Base-by-base conservation (phyloP, 1,140 invertebrate species). In the Heliothis virescens region DNA sequence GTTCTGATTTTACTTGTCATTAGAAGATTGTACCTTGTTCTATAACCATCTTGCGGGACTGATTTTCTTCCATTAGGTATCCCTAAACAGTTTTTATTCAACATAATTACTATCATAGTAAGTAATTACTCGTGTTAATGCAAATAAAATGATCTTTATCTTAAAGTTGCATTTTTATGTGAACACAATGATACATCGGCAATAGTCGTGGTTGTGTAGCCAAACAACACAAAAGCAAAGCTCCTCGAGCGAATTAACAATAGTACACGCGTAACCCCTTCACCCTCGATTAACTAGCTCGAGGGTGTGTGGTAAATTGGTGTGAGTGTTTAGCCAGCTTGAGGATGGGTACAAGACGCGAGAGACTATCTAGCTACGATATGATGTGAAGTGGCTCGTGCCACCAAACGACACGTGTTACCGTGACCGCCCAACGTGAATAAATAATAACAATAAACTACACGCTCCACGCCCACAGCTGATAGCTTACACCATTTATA, bases 401-500 rank as follows among this genome's bases (percentile, higher is more conserved):
- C 71, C 80, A 59, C 62, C 11, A 9, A 60, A 21, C 72, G 72
- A 79, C 86, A 84, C 82, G 81, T 84, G 85, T 73, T 77, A 71
- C 62, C 75, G 79, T 79, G 80, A 80, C 80, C 82, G 76, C n/a
- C 79, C 72, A 79, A 84, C 75, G 69, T 84, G 82, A 86, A 85
- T 85, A 84, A 85, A 85, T 85, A 84, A 83, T 85, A 83, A 85
- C 80, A 83, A 84, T 85, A 84, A 81, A 83, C 79, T 78, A 85
- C 80, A 82, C 72, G 79, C 83, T 69, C 67, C 59, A 78, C 78
- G 63, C 82, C 80, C 81, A 81, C 79, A 82, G 81, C 81, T 82
- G 80, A 85, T 87, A 83, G 80, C 73, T 83, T 78, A 81, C 79
- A 85, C 79, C 71, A 67, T 82, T 82, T 79, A 71, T 83, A 83